Base-by-base conservation (phyloP, 2,888 invertebrate species). In the Phania funesta region DNA sequence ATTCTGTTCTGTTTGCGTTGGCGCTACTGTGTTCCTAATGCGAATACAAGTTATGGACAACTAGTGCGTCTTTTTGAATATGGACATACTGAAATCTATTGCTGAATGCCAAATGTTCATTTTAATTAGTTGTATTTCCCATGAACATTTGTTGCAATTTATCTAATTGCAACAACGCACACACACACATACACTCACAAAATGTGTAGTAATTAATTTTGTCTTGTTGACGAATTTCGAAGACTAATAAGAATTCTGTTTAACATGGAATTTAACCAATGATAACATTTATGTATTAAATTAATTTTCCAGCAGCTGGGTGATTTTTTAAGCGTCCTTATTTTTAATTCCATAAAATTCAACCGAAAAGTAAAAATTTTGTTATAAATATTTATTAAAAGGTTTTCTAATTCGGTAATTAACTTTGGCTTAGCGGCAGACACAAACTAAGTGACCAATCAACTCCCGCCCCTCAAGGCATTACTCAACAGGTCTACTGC, bases 221-320 rank as follows among this genome's bases (percentile, higher is more conserved):
- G 62, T 24, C 22, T 24, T 64, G 73, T 41, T 58, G 70, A 46
- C n/a, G 41, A 32, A 62, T 52, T 41, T 52, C 7, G 13, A 32
- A 41, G 52, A 41, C 52, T n/a, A 29, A 44, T 20, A 62, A 73
- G 26, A 52, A 62, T 62, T 73, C 46, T 32, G 70, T 70, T 70
- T 24, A 58, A 70, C 70, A 68, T 68, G 56, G 24, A 68, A 11
- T 73, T 50, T n/a, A 73, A 29, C 32, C 54, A 29, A 41, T n/a
- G 18, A 60, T 32, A 32, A 46, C 38, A 62, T 62, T 29, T 50
- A 29, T 48, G 20, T 54, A 16, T 16, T 50, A 50, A 38, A 22
- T 32, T 20, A 41, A 20, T 52, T 44, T 64, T 73, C 38, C 29
- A 32, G 11, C 9, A 44, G 54, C 11, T 11, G 9, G 44, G 26